These are phyloP conservation scores for Spisula solida DNA, from an alignment of 2,888 invertebrate genomes.

Conservation along the genomic window DNA sequence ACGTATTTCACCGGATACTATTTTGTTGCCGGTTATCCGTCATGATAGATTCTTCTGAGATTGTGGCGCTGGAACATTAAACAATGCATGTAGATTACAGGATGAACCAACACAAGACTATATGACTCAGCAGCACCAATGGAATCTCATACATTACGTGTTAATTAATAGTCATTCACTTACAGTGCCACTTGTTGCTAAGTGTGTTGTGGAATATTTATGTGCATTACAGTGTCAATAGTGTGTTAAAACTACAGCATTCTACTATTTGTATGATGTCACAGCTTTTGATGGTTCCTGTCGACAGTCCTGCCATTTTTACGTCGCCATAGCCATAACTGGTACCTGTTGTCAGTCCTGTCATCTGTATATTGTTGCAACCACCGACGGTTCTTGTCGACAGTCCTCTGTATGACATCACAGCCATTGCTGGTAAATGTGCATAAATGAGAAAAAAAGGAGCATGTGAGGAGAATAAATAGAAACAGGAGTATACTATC, in stretches of 20 bases:
- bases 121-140: conserved; percentile 99
- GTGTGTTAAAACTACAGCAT: conserved; percentile 42
- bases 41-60: conserved; percentile 99
- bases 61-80: conserved; percentile 99
- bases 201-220: conserved; percentile 25
- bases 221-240: too few relatives aligned
- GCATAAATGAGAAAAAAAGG: neutral
- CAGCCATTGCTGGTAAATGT: conserved; percentile 4
- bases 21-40: too few relatives aligned
- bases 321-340: too few relatives aligned
- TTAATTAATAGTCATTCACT: conserved; percentile 89
- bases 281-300: neutral
- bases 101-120: conserved; percentile 99
- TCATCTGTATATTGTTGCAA: too few relatives aligned
- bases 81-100: conserved; percentile 99
- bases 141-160: conserved; percentile 99
- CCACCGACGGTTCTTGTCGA: neutral
- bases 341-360: too few relatives aligned
- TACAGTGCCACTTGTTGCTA: conserved; percentile 20
- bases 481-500: neutral
- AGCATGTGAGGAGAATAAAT: neutral
- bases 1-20: too few relatives aligned
- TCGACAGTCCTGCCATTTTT: neutral
- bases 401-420: neutral
- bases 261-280: neutral